Evolutionary conservation across 2,113 vertebrate genomes (phyloP).

Genomic region (Theristicus caerulescens): DNA sequence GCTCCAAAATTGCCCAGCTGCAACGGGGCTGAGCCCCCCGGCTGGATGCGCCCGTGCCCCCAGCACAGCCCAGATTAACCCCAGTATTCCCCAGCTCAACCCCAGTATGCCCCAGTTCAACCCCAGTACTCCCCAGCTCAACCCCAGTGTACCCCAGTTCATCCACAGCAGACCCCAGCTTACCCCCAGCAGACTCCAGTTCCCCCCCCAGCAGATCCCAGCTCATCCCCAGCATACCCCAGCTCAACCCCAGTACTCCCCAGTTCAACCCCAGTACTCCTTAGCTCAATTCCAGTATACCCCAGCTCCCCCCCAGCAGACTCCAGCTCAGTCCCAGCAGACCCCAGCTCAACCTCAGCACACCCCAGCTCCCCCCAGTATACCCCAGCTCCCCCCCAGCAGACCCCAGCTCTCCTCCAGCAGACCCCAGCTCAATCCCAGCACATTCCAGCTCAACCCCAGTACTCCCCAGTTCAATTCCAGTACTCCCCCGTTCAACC

Average conservation of each 20-base stretch:
- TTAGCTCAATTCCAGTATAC: not conserved
- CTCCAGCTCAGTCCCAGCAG: too few species aligned
- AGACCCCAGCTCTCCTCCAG: not conserved
- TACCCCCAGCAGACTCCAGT: too few species aligned
- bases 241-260: not conserved
- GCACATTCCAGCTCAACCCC: not conserved
- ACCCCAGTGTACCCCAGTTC: not conserved
- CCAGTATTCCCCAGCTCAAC: too few species aligned
- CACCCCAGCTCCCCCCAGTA: not conserved
- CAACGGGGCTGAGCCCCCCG: not conserved
- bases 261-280: not conserved
- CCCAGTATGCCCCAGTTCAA: not conserved
- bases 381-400: accelerated
- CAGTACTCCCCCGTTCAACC: not conserved
- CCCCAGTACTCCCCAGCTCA: not conserved
- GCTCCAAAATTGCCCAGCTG: not conserved
- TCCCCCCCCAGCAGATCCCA: too few species aligned
- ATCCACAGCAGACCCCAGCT: too few species aligned
- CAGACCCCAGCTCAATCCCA: not conserved
- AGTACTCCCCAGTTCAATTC: not conserved
- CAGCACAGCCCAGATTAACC: too few species aligned
- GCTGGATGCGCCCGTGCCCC: too few species aligned
- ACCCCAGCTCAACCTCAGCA: not conserved
- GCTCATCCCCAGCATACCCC: too few species aligned
- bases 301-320: too few species aligned